These are phyloP conservation scores for Haemorhous mexicanus DNA, from an alignment of 2,113 vertebrate species.

Conservation along the genomic window DNA sequence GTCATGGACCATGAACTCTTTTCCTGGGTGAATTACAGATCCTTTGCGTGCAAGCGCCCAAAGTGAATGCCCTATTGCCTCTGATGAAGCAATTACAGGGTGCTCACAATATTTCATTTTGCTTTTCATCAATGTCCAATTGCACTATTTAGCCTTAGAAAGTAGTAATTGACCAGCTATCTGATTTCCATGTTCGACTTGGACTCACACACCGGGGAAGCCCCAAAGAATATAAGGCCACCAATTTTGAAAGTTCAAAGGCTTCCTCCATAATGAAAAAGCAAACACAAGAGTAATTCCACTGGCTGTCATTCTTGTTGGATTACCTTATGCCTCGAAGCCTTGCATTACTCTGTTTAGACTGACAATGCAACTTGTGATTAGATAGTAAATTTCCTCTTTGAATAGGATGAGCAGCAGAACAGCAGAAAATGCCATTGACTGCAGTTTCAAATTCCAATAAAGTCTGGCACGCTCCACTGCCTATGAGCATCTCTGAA, in stretches of 20 bases:
- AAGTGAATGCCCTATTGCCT: neutral
- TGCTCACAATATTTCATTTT: neutral
- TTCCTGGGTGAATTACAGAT: neutral
- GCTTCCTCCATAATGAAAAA: slow-evolving; percentile 14
- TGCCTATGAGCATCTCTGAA: slow-evolving; percentile 39
- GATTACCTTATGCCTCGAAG: slow-evolving; percentile 36
- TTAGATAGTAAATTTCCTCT: slow-evolving; percentile 65
- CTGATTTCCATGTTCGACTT: neutral
- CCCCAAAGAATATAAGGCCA: neutral
- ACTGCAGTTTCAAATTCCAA: slow-evolving; percentile 49
- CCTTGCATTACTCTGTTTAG: slow-evolving; percentile 35
- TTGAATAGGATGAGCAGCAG: slow-evolving; percentile 35
- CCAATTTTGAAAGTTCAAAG: slow-evolving; percentile 34
- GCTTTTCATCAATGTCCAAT: neutral
- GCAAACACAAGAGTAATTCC: slow-evolving; percentile 37
- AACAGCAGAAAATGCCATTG: slow-evolving; percentile 21
- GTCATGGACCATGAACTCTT: neutral
- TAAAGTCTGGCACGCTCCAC: neutral
- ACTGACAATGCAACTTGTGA: slow-evolving; percentile 58
- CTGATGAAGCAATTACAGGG: neutral
- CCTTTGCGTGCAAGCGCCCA: neutral
- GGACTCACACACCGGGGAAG: neutral
- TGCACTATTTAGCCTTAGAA: neutral
- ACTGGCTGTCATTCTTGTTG: slow-evolving; percentile 17
- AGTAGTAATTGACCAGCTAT: neutral